Conservation (phyloP, 2,113 vertebrate genomes). For the Agapornis roseicollis region DNA sequence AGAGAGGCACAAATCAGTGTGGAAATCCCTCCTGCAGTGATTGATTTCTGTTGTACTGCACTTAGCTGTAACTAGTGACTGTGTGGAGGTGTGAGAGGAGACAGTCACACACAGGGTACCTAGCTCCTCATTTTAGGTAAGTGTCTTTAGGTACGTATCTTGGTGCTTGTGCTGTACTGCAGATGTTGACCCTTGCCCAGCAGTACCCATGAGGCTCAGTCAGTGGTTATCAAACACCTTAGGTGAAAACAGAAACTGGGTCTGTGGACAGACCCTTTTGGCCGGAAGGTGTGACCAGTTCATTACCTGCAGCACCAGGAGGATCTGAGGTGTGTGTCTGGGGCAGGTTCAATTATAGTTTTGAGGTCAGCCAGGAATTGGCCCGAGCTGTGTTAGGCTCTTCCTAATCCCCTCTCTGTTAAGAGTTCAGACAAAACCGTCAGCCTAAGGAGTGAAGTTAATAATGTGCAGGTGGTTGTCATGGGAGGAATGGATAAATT, state of each 20-base stretch:
- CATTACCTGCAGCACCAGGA: not conserved
- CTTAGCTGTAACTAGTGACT: not conserved
- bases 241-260: not conserved
- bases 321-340: not conserved
- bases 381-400: not conserved
- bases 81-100: not conserved
- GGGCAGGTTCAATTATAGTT: not conserved
- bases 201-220: not conserved
- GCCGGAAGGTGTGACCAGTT: not conserved
- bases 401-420: slow-evolving; percentile 17
- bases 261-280: not conserved
- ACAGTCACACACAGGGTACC: not conserved
- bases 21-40: not conserved
- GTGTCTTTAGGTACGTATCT: not conserved
- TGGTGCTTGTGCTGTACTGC: accelerated
- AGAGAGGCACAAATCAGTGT: not conserved
- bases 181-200: not conserved
- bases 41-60: not conserved
- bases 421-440: not conserved
- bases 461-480: not conserved
- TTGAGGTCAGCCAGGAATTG: slow-evolving; percentile 45
- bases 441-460: not conserved
- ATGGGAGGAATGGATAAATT: not conserved
- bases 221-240: accelerated
- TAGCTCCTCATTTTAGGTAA: not conserved